Evolutionary conservation across 2,113 vertebrate species (phyloP).

Genomic region (Cettia cetti): DNA sequence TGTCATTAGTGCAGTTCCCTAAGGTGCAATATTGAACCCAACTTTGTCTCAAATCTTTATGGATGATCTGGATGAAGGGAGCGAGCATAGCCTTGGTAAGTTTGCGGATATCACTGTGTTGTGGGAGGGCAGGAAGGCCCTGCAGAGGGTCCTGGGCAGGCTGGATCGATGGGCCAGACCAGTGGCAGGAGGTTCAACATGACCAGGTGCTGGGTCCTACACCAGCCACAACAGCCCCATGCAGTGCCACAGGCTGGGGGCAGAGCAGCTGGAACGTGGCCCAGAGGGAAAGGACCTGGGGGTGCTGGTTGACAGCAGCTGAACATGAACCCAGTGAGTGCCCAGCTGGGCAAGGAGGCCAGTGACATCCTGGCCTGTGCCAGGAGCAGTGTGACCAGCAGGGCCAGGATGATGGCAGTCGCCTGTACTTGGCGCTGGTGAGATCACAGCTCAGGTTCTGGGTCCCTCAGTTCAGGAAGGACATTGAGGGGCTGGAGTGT

Average conservation of each 20-base stretch:
- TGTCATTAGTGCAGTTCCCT: background rate
- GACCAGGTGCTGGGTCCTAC: background rate
- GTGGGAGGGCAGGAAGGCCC: background rate
- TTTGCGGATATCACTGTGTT: background rate
- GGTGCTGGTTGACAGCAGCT: background rate
- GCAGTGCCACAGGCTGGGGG: background rate
- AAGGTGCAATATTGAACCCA: background rate
- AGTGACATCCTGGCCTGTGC: background rate
- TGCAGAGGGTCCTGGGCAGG: background rate
- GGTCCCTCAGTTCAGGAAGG: too few species aligned
- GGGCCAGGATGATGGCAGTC: fast-evolving
- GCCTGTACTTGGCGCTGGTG: fast-evolving
- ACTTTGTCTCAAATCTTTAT: background rate
- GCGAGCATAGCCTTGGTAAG: background rate
- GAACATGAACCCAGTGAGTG: fast-evolving
- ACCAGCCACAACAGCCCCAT: too few species aligned
- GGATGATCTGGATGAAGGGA: background rate
- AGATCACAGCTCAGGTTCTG: too few species aligned
- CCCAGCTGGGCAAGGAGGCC: background rate
- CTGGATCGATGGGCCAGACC: background rate
- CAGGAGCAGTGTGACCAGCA: background rate
- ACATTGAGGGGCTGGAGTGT: background rate
- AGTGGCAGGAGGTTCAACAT: background rate
- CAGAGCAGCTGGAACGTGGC: background rate
- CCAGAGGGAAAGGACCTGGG: background rate